Evolutionary conservation across 2,797 vertebrate genomes (phyloP).

Genomic region (Oryzias dopingdopingensis): DNA sequence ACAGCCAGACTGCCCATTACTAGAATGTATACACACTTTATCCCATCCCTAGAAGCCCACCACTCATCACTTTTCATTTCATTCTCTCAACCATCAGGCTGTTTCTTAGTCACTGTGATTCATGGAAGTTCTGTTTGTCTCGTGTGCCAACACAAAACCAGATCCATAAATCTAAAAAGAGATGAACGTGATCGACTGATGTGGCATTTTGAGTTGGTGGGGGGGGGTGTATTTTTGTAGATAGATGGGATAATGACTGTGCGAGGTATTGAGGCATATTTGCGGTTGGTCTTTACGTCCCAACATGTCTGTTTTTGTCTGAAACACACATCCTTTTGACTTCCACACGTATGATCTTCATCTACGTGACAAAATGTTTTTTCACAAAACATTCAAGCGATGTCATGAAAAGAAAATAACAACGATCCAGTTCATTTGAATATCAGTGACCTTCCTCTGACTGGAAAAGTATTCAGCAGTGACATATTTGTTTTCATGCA

Average conservation of each 20-base stretch:
- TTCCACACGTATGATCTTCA: conserved; percentile 9
- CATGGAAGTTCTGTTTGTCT: conserved; percentile 14
- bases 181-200: not conserved
- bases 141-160: not conserved
- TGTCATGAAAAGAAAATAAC: not conserved
- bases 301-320: not conserved
- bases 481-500: not conserved
- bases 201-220: conserved; percentile 27
- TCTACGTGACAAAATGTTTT: not conserved
- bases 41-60: not conserved
- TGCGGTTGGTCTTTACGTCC: not conserved
- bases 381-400: not conserved
- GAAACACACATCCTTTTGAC: conserved; percentile 10
- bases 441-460: not conserved
- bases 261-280: not conserved
- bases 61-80: conserved; percentile 25
- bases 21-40: not conserved
- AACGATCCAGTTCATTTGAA: too few species aligned
- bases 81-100: conserved; percentile 5
- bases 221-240: not conserved
- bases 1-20: too few species aligned
- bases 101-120: not conserved
- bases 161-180: conserved; percentile 21
- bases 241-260: not conserved
- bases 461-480: not conserved